Percentiles rank a stretch among this genome's conserved stretches.
Conservation (phyloP, 2,888 invertebrate species). For the Eupithecia exiguata region DNA sequence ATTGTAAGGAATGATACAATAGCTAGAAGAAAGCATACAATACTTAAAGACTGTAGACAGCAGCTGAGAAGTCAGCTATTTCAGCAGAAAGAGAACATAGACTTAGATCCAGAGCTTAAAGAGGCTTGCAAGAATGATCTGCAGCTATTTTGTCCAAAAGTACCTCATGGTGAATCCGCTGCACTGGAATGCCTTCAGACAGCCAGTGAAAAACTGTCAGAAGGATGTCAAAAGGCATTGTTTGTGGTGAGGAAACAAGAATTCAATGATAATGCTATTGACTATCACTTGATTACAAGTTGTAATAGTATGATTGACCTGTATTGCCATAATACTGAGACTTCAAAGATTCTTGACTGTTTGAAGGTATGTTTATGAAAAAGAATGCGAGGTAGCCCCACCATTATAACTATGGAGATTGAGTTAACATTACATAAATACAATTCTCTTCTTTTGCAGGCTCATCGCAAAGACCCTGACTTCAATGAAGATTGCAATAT, state of each 20-base stretch:
- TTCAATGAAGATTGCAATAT: conserved; percentile 93
- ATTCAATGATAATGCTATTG: conserved; percentile 92
- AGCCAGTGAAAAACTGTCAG: conserved; percentile 85
- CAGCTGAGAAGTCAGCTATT: conserved; percentile 95
- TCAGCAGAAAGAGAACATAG: conserved; percentile 95
- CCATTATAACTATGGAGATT: neutral
- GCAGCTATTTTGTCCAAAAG: conserved; percentile 86
- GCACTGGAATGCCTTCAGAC: conserved; percentile 91
- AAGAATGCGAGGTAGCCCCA: neutral
- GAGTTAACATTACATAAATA: neutral
- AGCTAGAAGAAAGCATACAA: conserved; percentile 88
- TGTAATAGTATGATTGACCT: conserved; percentile 94
- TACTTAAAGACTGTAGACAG: conserved; percentile 94
- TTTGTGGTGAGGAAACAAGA: conserved; percentile 94
- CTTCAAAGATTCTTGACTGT: conserved; percentile 88
- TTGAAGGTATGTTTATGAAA: conserved; percentile 83
- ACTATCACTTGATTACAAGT: conserved; percentile 91
- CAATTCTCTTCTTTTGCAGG: conserved; percentile 67
- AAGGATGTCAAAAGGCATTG: conserved; percentile 89
- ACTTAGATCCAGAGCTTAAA: conserved; percentile 92
- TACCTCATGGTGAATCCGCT: conserved; percentile 87
- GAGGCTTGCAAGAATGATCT: conserved; percentile 93
- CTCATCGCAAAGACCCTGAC: conserved; percentile 88
- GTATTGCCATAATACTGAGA: conserved; percentile 90
- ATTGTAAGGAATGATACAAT: conserved; percentile 95